phyloP scores from a whole-genome alignment of 2,888 invertebrate species.

The Leucoptera coffeella region DNA sequence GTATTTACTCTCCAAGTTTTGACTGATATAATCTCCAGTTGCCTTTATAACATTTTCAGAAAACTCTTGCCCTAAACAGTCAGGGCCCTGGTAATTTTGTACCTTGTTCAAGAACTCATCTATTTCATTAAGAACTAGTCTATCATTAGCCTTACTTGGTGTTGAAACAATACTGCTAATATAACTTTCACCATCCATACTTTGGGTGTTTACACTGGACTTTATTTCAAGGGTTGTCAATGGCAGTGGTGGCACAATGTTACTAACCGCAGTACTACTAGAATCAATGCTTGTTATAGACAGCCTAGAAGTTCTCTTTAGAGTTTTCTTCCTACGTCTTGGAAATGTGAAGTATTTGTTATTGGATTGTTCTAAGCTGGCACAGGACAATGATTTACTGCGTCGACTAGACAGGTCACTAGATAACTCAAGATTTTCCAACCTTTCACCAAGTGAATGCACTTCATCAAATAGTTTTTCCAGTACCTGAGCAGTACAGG shows the following conservation, averaged over 20 bases:
- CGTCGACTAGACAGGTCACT: constrained; percentile 14
- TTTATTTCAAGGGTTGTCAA: constrained; percentile 9
- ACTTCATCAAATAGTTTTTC: constrained; percentile 57
- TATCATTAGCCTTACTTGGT: constrained; percentile 38
- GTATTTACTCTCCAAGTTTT: constrained; percentile 22
- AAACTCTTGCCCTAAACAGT: constrained; percentile 17
- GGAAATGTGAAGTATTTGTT: constrained; percentile 36
- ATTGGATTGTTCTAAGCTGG: constrained; percentile 22
- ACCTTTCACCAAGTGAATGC: constrained; percentile 53
- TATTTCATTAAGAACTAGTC: constrained; percentile 36
- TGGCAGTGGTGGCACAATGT: constrained; percentile 15
- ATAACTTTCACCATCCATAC: constrained; percentile 45
- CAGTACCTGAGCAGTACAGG: constrained; percentile 40
- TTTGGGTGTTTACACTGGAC: constrained; percentile 9
- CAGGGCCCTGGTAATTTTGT: constrained; percentile 34
- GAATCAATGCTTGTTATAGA: constrained; percentile 28
- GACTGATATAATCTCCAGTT: constrained; percentile 28
- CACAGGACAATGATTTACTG: constrained; percentile 15
- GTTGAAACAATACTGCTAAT: constrained; percentile 40
- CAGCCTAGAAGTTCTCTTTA: constrained; percentile 12
- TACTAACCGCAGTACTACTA: constrained; percentile 9
- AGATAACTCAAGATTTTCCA: constrained; percentile 33
- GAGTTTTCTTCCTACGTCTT: constrained; percentile 25
- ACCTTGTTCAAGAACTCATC: constrained; percentile 42
- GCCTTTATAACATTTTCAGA: constrained; percentile 35